Conservation (phyloP, 2,113 vertebrate genomes). For the Cheirogaleus medius region DNA sequence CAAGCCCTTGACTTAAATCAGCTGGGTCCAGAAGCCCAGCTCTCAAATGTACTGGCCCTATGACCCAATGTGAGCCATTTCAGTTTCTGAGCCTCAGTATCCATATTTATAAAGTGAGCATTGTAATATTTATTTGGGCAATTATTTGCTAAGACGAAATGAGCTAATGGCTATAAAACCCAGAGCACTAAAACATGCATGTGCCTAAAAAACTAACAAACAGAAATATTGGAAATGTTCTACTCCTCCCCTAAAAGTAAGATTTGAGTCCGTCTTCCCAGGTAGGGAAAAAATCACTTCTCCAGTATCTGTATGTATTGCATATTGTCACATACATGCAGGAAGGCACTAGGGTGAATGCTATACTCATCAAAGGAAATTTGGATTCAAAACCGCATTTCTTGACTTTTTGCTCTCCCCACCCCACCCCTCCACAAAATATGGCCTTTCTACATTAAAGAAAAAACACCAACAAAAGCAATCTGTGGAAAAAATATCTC, state of each 20-base stretch:
- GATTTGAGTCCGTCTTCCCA: neutral
- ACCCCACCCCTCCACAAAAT: neutral
- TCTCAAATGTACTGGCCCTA: neutral
- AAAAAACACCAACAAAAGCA: slow-evolving; percentile 69
- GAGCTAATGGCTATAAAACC: neutral
- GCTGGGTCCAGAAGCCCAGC: neutral
- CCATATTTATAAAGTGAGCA: neutral
- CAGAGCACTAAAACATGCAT: neutral
- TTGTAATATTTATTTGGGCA: neutral
- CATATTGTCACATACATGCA: neutral
- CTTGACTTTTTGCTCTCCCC: neutral
- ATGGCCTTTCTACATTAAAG: slow-evolving; percentile 25
- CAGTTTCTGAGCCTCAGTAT: neutral
- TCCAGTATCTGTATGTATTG: neutral
- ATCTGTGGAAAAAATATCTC: slow-evolving; percentile 71
- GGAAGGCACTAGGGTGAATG: neutral
- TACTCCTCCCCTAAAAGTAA: neutral
- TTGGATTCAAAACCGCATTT: slow-evolving; percentile 37
- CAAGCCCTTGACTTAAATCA: neutral
- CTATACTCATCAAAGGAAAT: neutral
- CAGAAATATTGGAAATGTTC: neutral
- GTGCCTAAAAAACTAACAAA: neutral
- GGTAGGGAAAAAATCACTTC: neutral
- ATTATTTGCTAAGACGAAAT: neutral
- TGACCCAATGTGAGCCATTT: neutral